phyloP scores from a whole-genome alignment of 2,888 invertebrate species.

The Iselma pallidipennis region DNA sequence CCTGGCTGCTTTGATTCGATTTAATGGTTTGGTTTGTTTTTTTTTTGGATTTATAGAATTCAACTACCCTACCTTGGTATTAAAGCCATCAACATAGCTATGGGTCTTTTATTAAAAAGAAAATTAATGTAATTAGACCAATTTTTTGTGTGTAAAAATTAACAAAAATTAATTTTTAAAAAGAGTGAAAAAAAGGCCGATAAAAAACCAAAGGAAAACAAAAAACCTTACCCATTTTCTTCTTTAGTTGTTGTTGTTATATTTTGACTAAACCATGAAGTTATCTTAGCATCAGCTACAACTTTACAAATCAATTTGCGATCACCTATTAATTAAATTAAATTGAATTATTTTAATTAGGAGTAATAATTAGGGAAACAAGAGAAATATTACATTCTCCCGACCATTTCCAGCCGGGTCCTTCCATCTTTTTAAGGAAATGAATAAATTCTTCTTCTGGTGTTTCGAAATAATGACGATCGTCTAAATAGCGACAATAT shows the following conservation, averaged over 20 bases:
- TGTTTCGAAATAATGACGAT: slow-evolving; percentile 60
- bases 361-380: background rate
- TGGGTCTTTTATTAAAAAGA: slow-evolving; percentile 65
- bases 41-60: background rate
- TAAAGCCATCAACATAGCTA: slow-evolving; percentile 91
- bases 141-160: slow-evolving; percentile 1
- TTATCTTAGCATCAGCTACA: slow-evolving; percentile 86
- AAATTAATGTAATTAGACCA: slow-evolving; percentile 25
- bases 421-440: slow-evolving; percentile 77
- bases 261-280: slow-evolving; percentile 82
- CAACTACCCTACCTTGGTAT: slow-evolving; percentile 84
- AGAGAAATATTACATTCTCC: slow-evolving; percentile 40
- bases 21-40: background rate
- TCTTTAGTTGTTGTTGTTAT: slow-evolving; percentile 71
- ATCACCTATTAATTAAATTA: slow-evolving; percentile 65
- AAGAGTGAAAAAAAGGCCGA: background rate
- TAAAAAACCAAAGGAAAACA: background rate
- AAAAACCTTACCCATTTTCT: slow-evolving; percentile 66
- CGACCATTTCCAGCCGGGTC: slow-evolving; percentile 83
- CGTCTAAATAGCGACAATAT: slow-evolving; percentile 61
- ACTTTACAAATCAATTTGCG: slow-evolving; percentile 82
- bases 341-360: background rate
- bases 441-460: slow-evolving; percentile 78
- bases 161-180: background rate
- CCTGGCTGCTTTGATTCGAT: slow-evolving; percentile 5